phyloP scores from a whole-genome alignment of 1,140 invertebrate genomes.

The Parasteatoda tepidariorum region DNA sequence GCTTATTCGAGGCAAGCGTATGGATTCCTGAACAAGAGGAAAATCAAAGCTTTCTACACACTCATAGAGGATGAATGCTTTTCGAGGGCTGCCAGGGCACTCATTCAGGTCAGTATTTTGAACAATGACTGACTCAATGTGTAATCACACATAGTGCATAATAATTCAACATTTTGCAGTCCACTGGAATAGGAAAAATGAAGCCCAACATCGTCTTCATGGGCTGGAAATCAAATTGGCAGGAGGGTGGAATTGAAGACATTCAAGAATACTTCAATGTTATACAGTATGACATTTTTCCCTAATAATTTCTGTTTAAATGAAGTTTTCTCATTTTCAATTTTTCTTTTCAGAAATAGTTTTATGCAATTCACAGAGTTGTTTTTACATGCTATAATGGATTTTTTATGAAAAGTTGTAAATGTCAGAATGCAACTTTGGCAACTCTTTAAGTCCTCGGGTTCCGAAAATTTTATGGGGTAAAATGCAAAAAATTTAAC shows the following conservation, averaged over 20 bases:
- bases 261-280: constrained; percentile 70
- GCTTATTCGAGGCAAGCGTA: constrained; percentile 70
- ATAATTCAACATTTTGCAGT: constrained; percentile 61
- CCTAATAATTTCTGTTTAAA: too few relatives aligned
- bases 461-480: too few relatives aligned
- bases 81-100: constrained; percentile 72
- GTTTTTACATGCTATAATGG: too few relatives aligned
- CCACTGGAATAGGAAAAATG: constrained; percentile 86
- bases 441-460: too few relatives aligned
- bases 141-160: too few relatives aligned
- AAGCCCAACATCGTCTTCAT: constrained; percentile 89
- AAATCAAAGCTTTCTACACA: constrained; percentile 72
- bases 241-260: constrained; percentile 64
- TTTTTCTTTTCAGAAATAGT: too few relatives aligned
- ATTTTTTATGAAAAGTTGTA: too few relatives aligned
- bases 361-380: too few relatives aligned
- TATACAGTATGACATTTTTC: constrained; percentile 71
- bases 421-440: too few relatives aligned
- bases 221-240: constrained; percentile 72
- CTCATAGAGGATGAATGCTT: constrained; percentile 74
- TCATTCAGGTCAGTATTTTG: constrained; percentile 67
- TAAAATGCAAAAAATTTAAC: too few relatives aligned
- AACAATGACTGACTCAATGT: too few relatives aligned
- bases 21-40: constrained; percentile 69
- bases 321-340: too few relatives aligned